Conservation (phyloP, 2,797 vertebrate genomes). For the Halcyon chelicuti region DNA sequence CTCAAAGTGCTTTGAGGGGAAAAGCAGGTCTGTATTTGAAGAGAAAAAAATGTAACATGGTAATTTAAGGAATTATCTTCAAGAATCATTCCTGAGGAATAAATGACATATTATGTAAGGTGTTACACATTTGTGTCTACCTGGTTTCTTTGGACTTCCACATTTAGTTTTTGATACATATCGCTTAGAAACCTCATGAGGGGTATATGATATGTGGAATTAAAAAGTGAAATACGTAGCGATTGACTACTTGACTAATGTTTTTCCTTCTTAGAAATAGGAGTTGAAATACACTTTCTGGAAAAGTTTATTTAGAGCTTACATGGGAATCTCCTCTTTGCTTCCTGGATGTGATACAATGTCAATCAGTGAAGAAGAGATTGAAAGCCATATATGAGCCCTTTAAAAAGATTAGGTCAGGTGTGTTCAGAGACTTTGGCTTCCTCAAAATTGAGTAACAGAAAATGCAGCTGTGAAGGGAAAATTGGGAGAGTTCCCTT, state of each 20-base stretch:
- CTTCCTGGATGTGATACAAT: not conserved
- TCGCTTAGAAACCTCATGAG: not conserved
- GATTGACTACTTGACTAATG: not conserved
- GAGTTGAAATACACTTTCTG: not conserved
- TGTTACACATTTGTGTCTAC: not conserved
- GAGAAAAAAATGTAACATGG: not conserved
- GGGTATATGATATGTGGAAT: not conserved
- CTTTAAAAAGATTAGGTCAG: not conserved
- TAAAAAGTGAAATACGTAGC: not conserved
- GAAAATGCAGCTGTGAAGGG: not conserved
- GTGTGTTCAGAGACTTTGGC: not conserved
- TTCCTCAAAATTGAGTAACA: constrained; percentile 26
- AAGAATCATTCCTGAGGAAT: not conserved
- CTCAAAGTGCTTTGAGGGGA: not conserved
- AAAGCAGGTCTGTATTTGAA: not conserved
- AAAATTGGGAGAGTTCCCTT: not conserved
- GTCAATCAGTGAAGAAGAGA: not conserved
- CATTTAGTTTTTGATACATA: not conserved
- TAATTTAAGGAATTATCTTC: not conserved
- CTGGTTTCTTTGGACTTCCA: not conserved
- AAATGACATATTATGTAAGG: not conserved
- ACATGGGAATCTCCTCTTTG: not conserved
- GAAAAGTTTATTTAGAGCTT: constrained; percentile 4
- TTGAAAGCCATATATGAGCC: not conserved
- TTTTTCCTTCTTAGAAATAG: not conserved